Evolutionary conservation across 2,113 vertebrate genomes (phyloP), one percentile per base, ranked within the genome.

Genomic region (Meriones unguiculatus): DNA sequence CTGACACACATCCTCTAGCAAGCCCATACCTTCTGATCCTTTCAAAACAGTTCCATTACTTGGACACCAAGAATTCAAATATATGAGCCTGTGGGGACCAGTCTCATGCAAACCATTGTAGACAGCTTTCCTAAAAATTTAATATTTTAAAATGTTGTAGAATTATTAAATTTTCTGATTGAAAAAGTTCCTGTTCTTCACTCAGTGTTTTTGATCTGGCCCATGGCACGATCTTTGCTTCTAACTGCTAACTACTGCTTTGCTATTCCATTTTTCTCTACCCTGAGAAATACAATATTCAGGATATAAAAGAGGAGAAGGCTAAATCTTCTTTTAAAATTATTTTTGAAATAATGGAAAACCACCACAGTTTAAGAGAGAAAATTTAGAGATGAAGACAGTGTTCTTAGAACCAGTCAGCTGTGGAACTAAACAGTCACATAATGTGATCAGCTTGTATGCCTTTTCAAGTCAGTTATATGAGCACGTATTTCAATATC

Each of bases 401-500:
- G 70, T 89, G 52, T n/a, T 95, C 41, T 90, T 91, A 90, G 87
- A 92, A 25, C 75, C 73, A 25, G 50, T 84, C 30, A 18, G 20
- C 50, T 59, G 32, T 82, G 52, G 41, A 67, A 50, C 50, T 84
- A 65, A 73, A 59, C 15, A 86, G 35, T 91, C 76, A 78, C 11
- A 38, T 64, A 57, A 30, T 50, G 12, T 73, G 89, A 93, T 89
- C 80, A 18, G 46, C 7, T 7, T 78, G 59, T 84, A 3, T 96
- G 0, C 38, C 95, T 90, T 96, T 91, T 15, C 59, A 64, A 22
- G 11, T 87, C 17, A 90, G 9, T 85, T 95, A 25, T 25, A 4
- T 93, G 91, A 59, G 38, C 59, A 69, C 22, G 87, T 98, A 86
- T 94, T 95, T 84, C 89, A 96, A 77, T 41, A 91, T 93, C 4